Evolutionary conservation across 2,888 invertebrate genomes (phyloP), one percentile per base, ranked within the genome.

Genomic region (Torymus auratus): DNA sequence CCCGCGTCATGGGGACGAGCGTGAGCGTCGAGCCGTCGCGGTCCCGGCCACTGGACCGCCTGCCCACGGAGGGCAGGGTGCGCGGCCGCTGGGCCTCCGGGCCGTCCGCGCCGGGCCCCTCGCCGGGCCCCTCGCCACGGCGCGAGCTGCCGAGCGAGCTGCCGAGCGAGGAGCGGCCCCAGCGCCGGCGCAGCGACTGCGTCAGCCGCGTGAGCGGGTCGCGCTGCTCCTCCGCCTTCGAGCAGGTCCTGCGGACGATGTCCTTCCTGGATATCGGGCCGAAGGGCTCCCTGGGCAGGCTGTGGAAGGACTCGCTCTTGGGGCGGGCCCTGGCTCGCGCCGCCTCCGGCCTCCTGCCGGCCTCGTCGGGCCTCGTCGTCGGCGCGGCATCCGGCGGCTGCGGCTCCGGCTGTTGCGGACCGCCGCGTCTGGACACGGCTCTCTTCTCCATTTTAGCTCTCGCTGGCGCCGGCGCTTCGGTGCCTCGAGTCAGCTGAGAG

Each of bases 61-160:
- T 86, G 1, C 85, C 85, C 10, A 86, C 76, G 12, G 88, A 86
- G 2, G 90, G 90, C 65, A 90, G 55, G 0, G 89, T 89, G 41
- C 76, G 86, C 2, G 89, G 86, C 52, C 88, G 84, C 10, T 55
- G 76, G 41, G 82, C 41, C 14, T 69, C 60, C 68, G 75, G 67
- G 68, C 82, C 60, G 81, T 52, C 56, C 53, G 69, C 78, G 64
- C 50, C 23, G 50, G 55, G 68, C 23, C 20, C n/a, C 0, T 23
- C 20, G 20, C 20, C 55, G 14, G 55, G 68, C 23, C 20, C n/a
- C 0, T 23, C 20, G 20, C 20, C 55, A 11, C 61, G 70, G 73
- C 80, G 82, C 71, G 69, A 71, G 64, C 61, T 62, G 2, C 23
- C 65, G 12, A 84, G 82, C 71, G 69, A 71, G 64, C 61, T 62